Base-by-base conservation (phyloP, 2,888 invertebrate species). In the Eustalomyia histrio region DNA sequence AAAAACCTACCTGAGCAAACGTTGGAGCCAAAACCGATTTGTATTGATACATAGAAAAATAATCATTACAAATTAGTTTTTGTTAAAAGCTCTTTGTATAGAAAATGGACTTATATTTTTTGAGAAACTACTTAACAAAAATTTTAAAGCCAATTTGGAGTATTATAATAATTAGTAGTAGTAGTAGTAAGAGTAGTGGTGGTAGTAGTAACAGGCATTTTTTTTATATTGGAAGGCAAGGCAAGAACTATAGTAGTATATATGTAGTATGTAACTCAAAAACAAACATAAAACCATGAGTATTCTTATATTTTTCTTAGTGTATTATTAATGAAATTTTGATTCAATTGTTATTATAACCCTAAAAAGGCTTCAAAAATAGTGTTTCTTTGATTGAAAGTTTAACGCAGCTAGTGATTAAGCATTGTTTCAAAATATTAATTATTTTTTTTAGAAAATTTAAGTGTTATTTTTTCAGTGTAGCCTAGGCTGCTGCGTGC, bases 321-420 rank as follows among this genome's bases (percentile, higher is more conserved):
- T 58, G 57, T 65, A 53, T 21, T 14, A 10, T 12, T 18, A 50
- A 35, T 43, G 52, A 29, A 29, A 52, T 58, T 79, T 71, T 8
- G 17, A 64, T 67, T 74, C n/a, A 33, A 65, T 60, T 60, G 64
- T 53, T 17, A 55, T 18, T 73, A 33, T 24, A 10, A 53, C 60
- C 63, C 18, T 74, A 58, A 21, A 52, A 18, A 21, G 68, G 47
- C 10, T 50, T 50, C n/a, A n/a, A 57, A 63, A 69, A 69, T 33
- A 63, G 21, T 17, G 63, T 58, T 43, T 64, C 39, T 16, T 53
- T 61, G 12, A 47, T 64, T 43, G 39, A 17, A 68, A 63, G 58
- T 63, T 71, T 68, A 80, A 76, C 76, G 80, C 80, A 80, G 80
- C 80, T 80, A 72, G 80, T 68, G 76, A 52, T 52, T 39, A 80